These are phyloP conservation scores for Drosophila arawakana DNA, from an alignment of 1,140 invertebrate species.

Conservation along the genomic window DNA sequence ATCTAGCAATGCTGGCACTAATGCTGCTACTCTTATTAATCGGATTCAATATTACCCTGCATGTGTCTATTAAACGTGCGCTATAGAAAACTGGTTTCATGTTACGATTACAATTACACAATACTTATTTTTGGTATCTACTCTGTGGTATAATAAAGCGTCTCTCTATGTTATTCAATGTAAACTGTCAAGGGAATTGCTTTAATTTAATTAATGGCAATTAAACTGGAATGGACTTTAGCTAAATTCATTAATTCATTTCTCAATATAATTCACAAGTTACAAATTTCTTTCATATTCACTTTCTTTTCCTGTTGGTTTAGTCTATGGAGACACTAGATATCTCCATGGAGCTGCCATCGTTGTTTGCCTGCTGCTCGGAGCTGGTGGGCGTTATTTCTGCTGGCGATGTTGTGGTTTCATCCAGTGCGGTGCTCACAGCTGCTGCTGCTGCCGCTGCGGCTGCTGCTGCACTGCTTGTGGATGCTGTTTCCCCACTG, in stretches of 20 bases:
- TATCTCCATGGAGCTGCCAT: constrained; percentile 75
- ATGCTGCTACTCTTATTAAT: constrained; percentile 59
- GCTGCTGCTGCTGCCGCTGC: neutral
- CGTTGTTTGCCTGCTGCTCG: constrained; percentile 59
- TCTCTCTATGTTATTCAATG: neutral
- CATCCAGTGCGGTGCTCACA: constrained; percentile 1
- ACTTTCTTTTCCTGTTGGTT: neutral
- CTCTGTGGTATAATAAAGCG: neutral
- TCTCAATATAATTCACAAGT: constrained; percentile 29
- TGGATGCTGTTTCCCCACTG: constrained; percentile 28
- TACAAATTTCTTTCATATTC: neutral
- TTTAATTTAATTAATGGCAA: neutral
- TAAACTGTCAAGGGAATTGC: neutral
- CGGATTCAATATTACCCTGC: constrained; percentile 62
- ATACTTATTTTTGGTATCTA: too few species aligned
- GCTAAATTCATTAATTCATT: constrained; percentile 17
- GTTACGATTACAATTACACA: neutral
- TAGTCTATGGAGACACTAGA: constrained; percentile 77
- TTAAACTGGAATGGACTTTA: neutral
- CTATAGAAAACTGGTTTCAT: constrained; percentile 16
- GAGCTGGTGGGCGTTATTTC: constrained; percentile 16
- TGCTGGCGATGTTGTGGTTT: constrained; percentile 1
- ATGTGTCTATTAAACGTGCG: constrained; percentile 59
- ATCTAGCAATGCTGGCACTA: constrained; percentile 49
- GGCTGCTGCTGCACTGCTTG: constrained; percentile 7